Evolutionary conservation across 1,140 invertebrate species (phyloP).

Genomic region (Pachyrhynchus sulphureomaculatus): DNA sequence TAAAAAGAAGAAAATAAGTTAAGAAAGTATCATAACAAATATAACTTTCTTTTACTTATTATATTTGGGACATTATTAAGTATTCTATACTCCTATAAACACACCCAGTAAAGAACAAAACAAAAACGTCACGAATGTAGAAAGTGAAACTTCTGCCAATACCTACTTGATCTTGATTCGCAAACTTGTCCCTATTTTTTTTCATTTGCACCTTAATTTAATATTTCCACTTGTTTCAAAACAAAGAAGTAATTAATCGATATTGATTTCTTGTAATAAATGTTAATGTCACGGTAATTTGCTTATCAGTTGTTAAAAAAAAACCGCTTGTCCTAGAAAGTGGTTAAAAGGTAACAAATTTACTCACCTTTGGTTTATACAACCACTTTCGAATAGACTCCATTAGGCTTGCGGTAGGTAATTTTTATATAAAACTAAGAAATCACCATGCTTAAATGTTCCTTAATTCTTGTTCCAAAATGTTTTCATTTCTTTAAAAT

Average conservation of each 20-base stretch:
- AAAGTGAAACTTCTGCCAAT: conserved; percentile 27
- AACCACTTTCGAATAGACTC: conserved; percentile 90
- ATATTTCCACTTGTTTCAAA: not conserved
- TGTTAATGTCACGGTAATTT: not conserved
- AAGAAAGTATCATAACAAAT: no score
- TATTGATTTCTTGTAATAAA: not conserved
- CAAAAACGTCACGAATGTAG: conserved; percentile 27
- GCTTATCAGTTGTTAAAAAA: not conserved
- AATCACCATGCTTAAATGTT: conserved; percentile 1
- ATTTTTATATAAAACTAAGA: conserved; percentile 3
- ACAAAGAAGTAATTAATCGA: not conserved
- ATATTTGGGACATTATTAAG: no score
- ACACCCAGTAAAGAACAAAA: conserved; percentile 2
- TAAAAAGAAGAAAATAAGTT: no score
- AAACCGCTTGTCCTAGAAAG: conserved; percentile 11
- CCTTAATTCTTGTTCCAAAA: not conserved
- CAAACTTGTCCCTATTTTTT: conserved; percentile 18
- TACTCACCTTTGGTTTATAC: conserved; percentile 82
- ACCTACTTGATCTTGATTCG: conserved; percentile 17
- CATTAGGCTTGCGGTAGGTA: conserved; percentile 56
- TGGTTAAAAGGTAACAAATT: not conserved
- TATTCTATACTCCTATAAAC: not conserved
- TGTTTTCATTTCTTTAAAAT: not conserved
- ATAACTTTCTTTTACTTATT: no score
- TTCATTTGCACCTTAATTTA: no score